Evolutionary conservation across 2,888 invertebrate species (phyloP), one percentile per base, ranked within the genome.

Genomic region (Pogonocherus hispidulus): DNA sequence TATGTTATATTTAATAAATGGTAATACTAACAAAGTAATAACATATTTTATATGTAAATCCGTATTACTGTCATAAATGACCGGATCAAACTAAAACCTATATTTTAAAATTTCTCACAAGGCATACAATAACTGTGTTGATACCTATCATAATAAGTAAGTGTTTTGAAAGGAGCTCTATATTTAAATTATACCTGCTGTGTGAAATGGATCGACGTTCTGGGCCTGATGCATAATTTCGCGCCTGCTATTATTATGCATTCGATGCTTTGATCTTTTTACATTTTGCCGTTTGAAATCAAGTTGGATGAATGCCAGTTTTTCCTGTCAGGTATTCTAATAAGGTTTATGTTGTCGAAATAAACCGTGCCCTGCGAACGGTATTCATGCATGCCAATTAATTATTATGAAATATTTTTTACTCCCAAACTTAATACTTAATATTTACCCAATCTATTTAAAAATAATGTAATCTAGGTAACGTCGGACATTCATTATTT

Each of bases 251-350:
- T 70, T 65, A 62, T 35, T 47, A 67, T 62, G 59, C 59, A 47
- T 59, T 59, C 47, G 59, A 47, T 47, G 59, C 56, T 65, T 60
- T 32, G 55, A 51, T 64, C 66, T 67, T 70, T 67, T 70, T 64
- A 19, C 47, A 47, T 67, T 56, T 63, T 27, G 41, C 23, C 47
- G 32, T 59, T 47, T 49, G 47, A 32, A 59, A 18, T 59, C 47
- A 23, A 20, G 23, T 19, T 59, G 59, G 59, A 47, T 14, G 59
- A 19, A 32, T 59, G 59, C 59, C 59, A 59, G 41, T 47, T 66
- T 69, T 64, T 62, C 51, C 62, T 67, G 64, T 63, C 69, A 60
- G 54, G 16, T 47, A 32, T 67, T 69, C 69, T 67, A 69, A 67
- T 71, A 71, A 66, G 51, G 47, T 19, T 64, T 18, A 19, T 16